phyloP scores from a whole-genome alignment of 2,888 invertebrate genomes.

The Ennomos quercinarius region DNA sequence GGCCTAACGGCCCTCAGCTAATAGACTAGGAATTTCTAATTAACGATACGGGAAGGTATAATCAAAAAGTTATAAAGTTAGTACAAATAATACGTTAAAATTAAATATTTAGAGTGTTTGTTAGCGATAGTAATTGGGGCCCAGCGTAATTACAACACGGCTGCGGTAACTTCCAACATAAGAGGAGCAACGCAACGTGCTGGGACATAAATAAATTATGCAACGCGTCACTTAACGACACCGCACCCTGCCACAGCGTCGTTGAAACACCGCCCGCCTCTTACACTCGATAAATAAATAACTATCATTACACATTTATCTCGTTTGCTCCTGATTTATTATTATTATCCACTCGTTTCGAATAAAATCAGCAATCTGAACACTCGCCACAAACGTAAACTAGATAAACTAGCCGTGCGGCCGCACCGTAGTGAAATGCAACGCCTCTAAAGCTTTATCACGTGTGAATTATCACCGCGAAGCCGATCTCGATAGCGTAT shows the following conservation, averaged over 20 bases:
- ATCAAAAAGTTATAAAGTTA: slow-evolving; percentile 30
- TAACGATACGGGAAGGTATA: slow-evolving; percentile 24
- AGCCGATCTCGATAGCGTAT: slow-evolving; percentile 46
- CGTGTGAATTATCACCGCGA: slow-evolving; percentile 45
- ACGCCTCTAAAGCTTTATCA: slow-evolving; percentile 44
- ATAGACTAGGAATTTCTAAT: slow-evolving; percentile 25
- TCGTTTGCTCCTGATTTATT: slow-evolving; percentile 49
- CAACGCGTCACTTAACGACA: slow-evolving; percentile 72
- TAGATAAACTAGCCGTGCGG: slow-evolving; percentile 48
- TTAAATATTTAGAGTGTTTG: slow-evolving; percentile 38
- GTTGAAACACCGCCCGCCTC: slow-evolving; percentile 30
- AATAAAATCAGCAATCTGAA: slow-evolving; percentile 41
- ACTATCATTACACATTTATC: slow-evolving; percentile 50
- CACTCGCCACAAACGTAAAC: slow-evolving; percentile 37
- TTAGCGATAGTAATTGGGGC: slow-evolving; percentile 26
- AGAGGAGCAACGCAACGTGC: slow-evolving; percentile 76
- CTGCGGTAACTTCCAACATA: slow-evolving; percentile 61
- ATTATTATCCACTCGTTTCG: slow-evolving; percentile 34
- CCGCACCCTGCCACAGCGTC: slow-evolving; percentile 44
- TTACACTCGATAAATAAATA: slow-evolving; percentile 37
- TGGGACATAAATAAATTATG: slow-evolving; percentile 81
- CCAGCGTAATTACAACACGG: slow-evolving; percentile 45
- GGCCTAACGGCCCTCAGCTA: slow-evolving; percentile 17
- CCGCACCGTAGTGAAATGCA: slow-evolving; percentile 39
- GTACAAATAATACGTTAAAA: slow-evolving; percentile 31